Evolutionary conservation across 2,888 invertebrate genomes (phyloP), one percentile per base, ranked within the genome.

Genomic region (Diarsia mendica): DNA sequence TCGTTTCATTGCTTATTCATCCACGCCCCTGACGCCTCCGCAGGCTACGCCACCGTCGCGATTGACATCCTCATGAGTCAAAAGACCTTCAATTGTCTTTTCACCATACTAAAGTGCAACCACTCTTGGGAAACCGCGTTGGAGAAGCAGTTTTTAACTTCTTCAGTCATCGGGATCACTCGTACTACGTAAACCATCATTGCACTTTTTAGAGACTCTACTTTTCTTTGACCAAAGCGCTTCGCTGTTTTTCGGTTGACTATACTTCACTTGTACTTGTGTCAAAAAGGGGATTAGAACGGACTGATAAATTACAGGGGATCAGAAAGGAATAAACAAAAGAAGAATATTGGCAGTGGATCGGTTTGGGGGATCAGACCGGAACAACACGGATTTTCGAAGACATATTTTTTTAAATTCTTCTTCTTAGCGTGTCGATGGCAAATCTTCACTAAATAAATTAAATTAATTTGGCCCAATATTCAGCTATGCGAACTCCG

Each of bases 1-100:
- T 92, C 92, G 94, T 93, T 93, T 95, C 96, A 96, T 96, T 96
- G 95, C 95, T 93, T 95, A 96, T 96, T 96, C 96, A 95, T 96
- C 94, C 95, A 96, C 96, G 96, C 96, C 96, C 94, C 92, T 90
- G 92, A 95, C 95, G 94, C 96, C 96, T 94, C 92, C 93, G 92
- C 93, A 89, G 84, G 90, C 91, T 89, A 89, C 90, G 89, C 91
- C 90, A 91, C 91, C 86, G 91, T 89, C 91, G 92, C 93, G 93
- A 94, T 94, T 93, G 92, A 94, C 95, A 93, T 94, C 94, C 94
- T 95, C 91, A 90, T 90, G 90, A 90, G 83, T 86, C 89, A 86
- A 85, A 77, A 87, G 84, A 86, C 87, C 89, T 86, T 87, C 87
- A 85, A 8, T 39, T 82, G 84, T 79, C 76, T 85, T 85, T 83